These are phyloP conservation scores for Pseudochirops corinnae DNA, from an alignment of 2,797 vertebrate species.

Conservation along the genomic window DNA sequence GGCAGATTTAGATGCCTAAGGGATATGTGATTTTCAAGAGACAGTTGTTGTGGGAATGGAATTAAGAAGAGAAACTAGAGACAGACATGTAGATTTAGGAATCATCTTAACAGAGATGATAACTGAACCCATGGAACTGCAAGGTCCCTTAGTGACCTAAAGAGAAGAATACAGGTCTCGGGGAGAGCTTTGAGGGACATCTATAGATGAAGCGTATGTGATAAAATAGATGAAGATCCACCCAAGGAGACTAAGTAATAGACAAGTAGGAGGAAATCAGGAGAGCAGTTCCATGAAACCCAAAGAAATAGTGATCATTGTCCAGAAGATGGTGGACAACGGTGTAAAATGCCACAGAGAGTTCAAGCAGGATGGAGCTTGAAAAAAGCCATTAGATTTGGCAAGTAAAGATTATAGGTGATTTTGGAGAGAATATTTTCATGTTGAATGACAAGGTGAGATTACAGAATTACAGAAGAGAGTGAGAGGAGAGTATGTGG, in stretches of 20 bases:
- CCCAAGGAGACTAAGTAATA: background rate
- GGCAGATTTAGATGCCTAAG: background rate
- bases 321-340: background rate
- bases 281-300: background rate
- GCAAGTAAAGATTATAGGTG: too few species aligned
- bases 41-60: background rate
- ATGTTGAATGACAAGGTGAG: too few species aligned
- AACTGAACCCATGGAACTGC: background rate
- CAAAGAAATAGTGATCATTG: background rate
- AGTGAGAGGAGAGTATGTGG: too few species aligned
- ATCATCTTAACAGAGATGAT: background rate
- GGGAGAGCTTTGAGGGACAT: background rate
- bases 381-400: too few species aligned
- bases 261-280: background rate
- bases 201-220: too few species aligned
- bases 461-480: too few species aligned
- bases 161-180: background rate
- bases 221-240: too few species aligned
- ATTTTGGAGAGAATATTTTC: too few species aligned
- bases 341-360: too few species aligned
- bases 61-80: background rate
- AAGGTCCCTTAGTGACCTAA: background rate
- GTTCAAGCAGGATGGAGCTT: too few species aligned
- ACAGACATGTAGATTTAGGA: background rate
- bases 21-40: background rate